phyloP scores from a whole-genome alignment of 2,888 invertebrate species.

The Zeuzera pyrina region DNA sequence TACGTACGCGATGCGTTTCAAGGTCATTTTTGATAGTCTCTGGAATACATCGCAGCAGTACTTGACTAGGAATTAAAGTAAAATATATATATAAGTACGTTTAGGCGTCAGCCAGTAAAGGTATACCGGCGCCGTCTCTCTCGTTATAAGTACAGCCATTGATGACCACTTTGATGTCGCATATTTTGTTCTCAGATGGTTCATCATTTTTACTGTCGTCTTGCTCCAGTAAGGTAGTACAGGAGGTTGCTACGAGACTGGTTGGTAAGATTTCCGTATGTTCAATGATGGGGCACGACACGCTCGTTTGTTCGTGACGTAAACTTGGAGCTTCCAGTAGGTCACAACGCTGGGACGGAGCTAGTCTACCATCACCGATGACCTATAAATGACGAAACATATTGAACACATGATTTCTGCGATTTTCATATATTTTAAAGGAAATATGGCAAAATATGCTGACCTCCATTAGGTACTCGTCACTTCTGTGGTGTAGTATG shows the following conservation, averaged over 20 bases:
- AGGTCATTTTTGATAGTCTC: no score
- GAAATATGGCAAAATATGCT: conserved; percentile 13
- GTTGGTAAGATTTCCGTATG: conserved; percentile 31
- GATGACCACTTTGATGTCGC: conserved; percentile 55
- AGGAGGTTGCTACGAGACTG: conserved; percentile 11
- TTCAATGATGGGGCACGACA: conserved; percentile 83
- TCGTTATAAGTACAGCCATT: conserved; percentile 46
- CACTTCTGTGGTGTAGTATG: conserved; percentile 64
- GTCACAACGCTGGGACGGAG: conserved; percentile 59
- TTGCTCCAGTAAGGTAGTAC: conserved; percentile 16
- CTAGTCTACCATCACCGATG: conserved; percentile 72
- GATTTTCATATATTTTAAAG: background rate
- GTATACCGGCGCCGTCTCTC: conserved; percentile 38
- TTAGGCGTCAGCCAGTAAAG: conserved; percentile 52
- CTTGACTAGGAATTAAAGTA: no score
- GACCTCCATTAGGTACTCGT: conserved; percentile 67
- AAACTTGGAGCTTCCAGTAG: conserved; percentile 63
- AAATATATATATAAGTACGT: no score
- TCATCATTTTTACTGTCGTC: background rate
- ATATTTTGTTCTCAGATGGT: conserved; percentile 23
- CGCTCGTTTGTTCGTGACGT: conserved; percentile 69
- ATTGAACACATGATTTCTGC: background rate
- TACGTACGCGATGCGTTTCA: no score
- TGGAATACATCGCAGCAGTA: no score
- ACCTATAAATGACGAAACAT: conserved; percentile 39